Conservation (phyloP, 2,888 invertebrate species). For the Malthinus seriepunctatus region DNA sequence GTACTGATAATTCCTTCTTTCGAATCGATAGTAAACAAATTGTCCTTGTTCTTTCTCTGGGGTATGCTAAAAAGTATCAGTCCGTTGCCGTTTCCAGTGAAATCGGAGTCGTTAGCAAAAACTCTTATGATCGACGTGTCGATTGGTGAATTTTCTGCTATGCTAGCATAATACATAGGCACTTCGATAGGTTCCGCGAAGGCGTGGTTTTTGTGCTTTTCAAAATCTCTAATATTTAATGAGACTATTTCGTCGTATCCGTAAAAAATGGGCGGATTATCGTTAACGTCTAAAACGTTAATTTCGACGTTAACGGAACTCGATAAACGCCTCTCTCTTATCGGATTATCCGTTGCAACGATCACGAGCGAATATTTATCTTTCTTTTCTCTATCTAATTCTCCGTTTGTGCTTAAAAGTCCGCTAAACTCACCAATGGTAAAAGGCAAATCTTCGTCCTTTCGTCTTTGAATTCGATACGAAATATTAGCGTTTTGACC, state of each 20-base stretch:
- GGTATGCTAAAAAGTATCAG: constrained; percentile 77
- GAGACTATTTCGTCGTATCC: constrained; percentile 70
- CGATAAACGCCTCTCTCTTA: constrained; percentile 60
- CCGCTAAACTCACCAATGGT: constrained; percentile 71
- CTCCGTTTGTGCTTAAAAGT: constrained; percentile 71
- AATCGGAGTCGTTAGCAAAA: constrained; percentile 84
- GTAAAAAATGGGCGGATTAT: constrained; percentile 79
- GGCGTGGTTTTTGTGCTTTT: constrained; percentile 57
- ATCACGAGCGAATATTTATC: constrained; percentile 74
- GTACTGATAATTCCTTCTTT: constrained; percentile 83
- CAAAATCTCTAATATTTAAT: constrained; percentile 54
- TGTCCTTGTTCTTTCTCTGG: constrained; percentile 64
- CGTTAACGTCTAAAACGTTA: constrained; percentile 81
- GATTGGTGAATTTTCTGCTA: constrained; percentile 74
- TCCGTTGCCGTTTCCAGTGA: constrained; percentile 85
- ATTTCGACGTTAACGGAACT: constrained; percentile 79
- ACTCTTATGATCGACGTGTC: constrained; percentile 76
- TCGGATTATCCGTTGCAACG: constrained; percentile 74
- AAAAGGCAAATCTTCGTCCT: constrained; percentile 63
- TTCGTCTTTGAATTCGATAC: constrained; percentile 64
- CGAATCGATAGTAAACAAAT: constrained; percentile 79
- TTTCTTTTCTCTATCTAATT: constrained; percentile 74
- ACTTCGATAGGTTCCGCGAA: constrained; percentile 61
- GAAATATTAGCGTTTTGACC: constrained; percentile 79
- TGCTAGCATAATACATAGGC: constrained; percentile 76